Evolutionary conservation across 2,797 vertebrate species (phyloP).

Genomic region (Channallabes apus): DNA sequence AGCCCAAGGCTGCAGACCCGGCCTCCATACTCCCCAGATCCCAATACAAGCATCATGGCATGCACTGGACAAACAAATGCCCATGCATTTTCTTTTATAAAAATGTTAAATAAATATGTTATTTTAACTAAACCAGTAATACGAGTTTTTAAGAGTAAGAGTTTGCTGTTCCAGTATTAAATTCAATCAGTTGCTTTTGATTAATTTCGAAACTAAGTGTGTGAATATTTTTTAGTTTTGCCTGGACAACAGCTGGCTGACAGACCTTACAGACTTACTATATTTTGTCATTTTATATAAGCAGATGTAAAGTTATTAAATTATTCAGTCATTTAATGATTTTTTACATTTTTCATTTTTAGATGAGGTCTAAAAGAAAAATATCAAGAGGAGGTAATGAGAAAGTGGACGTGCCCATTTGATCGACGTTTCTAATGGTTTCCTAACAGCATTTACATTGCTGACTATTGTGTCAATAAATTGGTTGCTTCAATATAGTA

Average conservation of each 20-base stretch:
- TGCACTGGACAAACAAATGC: no score
- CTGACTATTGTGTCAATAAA: conserved; percentile 5
- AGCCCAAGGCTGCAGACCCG: no score
- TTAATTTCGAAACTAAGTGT: not conserved
- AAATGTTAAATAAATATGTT: no score
- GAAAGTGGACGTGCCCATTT: not conserved
- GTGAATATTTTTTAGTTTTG: not conserved
- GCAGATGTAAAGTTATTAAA: not conserved
- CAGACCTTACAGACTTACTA: not conserved
- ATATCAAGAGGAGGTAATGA: not conserved
- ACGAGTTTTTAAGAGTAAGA: not conserved
- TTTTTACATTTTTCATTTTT: no score
- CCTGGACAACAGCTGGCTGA: not conserved
- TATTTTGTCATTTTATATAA: not conserved
- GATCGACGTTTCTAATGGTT: not conserved
- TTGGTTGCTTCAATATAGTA: not conserved
- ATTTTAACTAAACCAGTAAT: not conserved
- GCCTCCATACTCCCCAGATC: no score
- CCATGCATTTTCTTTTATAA: no score
- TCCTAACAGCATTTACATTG: not conserved
- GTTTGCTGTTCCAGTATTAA: not conserved
- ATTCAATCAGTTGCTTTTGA: not conserved
- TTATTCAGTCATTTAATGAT: not conserved
- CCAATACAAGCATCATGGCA: no score
- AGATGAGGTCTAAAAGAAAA: not conserved